Evolutionary conservation across 2,888 invertebrate genomes (phyloP).

Genomic region (Orthosia gracilis): DNA sequence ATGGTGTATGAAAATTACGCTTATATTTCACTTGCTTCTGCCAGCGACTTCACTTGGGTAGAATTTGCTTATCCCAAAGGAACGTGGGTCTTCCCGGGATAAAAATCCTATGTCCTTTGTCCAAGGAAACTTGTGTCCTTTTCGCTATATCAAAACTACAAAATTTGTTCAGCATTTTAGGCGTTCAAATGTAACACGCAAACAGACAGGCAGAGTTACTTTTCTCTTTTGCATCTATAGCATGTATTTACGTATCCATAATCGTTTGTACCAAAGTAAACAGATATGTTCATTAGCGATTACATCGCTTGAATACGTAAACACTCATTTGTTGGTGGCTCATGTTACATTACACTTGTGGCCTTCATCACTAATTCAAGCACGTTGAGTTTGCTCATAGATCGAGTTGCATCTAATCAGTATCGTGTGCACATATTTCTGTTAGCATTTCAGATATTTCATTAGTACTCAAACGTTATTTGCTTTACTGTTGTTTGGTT

Average conservation of each 20-base stretch:
- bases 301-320: conserved; percentile 52
- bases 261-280: conserved; percentile 27
- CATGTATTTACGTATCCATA: not conserved
- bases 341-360: conserved; percentile 46
- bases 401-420: conserved; percentile 63
- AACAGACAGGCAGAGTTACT: no score
- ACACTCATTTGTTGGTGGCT: conserved; percentile 42
- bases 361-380: conserved; percentile 51
- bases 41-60: not conserved
- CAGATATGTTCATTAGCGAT: conserved; percentile 46
- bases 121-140: not conserved
- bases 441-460: conserved; percentile 34
- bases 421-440: conserved; percentile 42
- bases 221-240: no score
- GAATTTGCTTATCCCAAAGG: not conserved
- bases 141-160: no score
- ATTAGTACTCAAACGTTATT: conserved; percentile 37
- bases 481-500: conserved; percentile 13
- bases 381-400: conserved; percentile 41
- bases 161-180: no score
- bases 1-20: conserved; percentile 3
- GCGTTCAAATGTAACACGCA: no score
- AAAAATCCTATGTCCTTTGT: not conserved
- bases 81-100: not conserved
- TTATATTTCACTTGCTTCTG: not conserved